A percentile compares a stretch with the other conserved stretches of the same genome.
These are phyloP conservation scores for Lepetodrilus schrolli DNA, from an alignment of 2,888 invertebrate species.

Conservation along the genomic window DNA sequence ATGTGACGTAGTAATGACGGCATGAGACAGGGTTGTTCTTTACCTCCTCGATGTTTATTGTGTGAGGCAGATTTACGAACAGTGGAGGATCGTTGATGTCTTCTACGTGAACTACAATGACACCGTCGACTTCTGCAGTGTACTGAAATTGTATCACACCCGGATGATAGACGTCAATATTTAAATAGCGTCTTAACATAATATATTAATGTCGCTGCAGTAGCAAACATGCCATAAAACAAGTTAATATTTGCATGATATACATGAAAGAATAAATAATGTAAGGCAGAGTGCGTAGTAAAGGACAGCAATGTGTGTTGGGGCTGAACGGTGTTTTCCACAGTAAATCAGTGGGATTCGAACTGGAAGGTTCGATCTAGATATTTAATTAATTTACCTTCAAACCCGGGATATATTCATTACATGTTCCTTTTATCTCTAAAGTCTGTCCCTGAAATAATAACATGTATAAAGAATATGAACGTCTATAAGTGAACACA, in stretches of 20 bases:
- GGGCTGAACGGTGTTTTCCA: too few relatives aligned
- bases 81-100: constrained; percentile 46
- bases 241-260: too few relatives aligned
- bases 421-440: background rate
- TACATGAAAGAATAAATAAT: background rate
- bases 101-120: constrained; percentile 32
- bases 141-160: constrained; percentile 16
- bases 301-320: too few relatives aligned
- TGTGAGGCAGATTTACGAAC: constrained; percentile 43
- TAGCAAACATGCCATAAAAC: too few relatives aligned
- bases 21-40: background rate
- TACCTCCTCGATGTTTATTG: constrained; percentile 39
- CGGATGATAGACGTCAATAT: too few relatives aligned
- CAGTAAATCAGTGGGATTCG: too few relatives aligned
- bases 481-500: background rate
- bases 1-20: background rate
- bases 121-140: constrained; percentile 4
- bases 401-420: background rate
- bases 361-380: too few relatives aligned
- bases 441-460: background rate
- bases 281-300: background rate
- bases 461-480: background rate
- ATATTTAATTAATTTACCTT: background rate
- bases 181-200: too few relatives aligned
- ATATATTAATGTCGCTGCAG: too few relatives aligned